A percentile compares a stretch with the other conserved stretches of the same genome.
Conservation (phyloP, 2,888 invertebrate species). For the Ptychoptera contaminata region DNA sequence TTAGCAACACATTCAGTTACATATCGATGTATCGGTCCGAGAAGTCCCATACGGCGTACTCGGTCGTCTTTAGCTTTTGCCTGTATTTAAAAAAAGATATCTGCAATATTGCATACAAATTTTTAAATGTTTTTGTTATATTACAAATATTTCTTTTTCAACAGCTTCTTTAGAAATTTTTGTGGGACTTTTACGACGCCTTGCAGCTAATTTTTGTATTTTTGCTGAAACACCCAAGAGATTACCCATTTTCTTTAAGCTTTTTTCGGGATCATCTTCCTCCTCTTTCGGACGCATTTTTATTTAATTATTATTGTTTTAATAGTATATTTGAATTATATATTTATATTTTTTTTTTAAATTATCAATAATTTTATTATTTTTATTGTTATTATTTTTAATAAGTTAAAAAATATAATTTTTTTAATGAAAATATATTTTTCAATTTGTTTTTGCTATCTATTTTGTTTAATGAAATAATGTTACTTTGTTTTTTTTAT, state of each 20-base stretch:
- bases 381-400: no score
- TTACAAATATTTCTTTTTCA: conserved; percentile 12
- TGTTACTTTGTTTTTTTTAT: no score
- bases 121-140: background rate
- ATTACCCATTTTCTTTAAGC: conserved; percentile 9
- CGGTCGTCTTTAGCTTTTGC: conserved; percentile 17
- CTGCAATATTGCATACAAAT: background rate
- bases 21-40: conserved; percentile 38
- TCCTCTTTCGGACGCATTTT: no score
- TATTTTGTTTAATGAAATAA: no score
- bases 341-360: no score
- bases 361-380: no score
- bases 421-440: no score
- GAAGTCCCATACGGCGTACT: conserved; percentile 17
- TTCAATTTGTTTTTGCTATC: no score
- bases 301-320: no score
- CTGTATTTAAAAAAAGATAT: background rate
- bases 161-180: conserved; percentile 19
- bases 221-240: conserved; percentile 22
- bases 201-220: conserved; percentile 19
- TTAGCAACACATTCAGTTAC: conserved; percentile 49
- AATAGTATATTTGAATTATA: no score
- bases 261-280: background rate
- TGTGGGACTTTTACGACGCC: conserved; percentile 17
- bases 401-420: no score